phyloP scores from a whole-genome alignment of 2,888 invertebrate species.

The Mesorhabditis belari region DNA sequence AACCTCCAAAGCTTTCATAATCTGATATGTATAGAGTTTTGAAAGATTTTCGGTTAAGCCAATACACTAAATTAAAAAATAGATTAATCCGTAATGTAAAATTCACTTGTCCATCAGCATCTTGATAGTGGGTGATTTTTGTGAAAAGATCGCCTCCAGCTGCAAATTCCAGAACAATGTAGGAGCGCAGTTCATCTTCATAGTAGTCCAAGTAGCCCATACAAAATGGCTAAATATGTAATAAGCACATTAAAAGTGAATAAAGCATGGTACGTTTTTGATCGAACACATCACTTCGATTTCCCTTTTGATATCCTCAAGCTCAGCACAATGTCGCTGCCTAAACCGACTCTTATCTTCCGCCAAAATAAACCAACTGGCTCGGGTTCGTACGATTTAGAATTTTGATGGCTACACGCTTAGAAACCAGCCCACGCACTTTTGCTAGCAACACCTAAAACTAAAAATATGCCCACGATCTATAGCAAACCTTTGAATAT shows the following conservation, averaged over 20 bases:
- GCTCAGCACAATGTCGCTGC: neutral
- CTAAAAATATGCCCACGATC: too few species aligned
- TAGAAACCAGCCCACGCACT: neutral
- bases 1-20: neutral
- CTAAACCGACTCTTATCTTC: too few species aligned
- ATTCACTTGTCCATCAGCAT: neutral
- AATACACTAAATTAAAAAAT: neutral
- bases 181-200: neutral
- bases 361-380: neutral
- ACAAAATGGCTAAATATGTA: neutral
- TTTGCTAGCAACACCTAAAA: neutral
- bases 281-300: neutral
- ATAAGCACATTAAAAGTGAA: neutral
- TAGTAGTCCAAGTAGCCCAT: neutral
- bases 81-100: neutral
- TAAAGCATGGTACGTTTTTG: neutral
- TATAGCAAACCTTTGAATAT: neutral
- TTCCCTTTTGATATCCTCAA: neutral
- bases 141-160: neutral
- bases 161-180: neutral
- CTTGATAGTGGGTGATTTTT: neutral
- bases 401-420: neutral
- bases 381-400: neutral
- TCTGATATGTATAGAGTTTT: neutral
- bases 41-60: neutral